Conservation (phyloP, 2,888 invertebrate genomes). For the Romanomermis culicivorax region DNA sequence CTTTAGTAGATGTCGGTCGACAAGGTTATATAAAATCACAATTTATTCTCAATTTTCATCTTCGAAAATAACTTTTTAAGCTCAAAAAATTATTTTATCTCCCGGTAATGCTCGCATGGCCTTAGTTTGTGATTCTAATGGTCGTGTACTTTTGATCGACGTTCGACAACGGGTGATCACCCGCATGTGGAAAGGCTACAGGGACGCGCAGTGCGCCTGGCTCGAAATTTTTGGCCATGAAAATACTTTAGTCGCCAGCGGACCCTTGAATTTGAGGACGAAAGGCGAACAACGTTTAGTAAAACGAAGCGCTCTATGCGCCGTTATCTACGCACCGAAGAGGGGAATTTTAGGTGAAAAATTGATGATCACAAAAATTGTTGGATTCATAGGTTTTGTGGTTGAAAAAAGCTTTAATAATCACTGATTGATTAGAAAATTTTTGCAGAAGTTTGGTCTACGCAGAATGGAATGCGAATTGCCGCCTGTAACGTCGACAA, state of each 20-base stretch:
- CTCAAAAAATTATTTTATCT: slow-evolving; percentile 50
- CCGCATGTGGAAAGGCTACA: slow-evolving; percentile 79
- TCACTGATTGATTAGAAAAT: neutral
- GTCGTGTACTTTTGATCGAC: slow-evolving; percentile 67
- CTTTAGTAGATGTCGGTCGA: too few species aligned
- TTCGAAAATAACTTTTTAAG: too few species aligned
- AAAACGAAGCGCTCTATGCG: slow-evolving; percentile 40
- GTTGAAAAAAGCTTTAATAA: too few species aligned
- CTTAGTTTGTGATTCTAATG: slow-evolving; percentile 60
- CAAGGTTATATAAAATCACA: too few species aligned
- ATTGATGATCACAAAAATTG: neutral
- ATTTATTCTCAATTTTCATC: too few species aligned
- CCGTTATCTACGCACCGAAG: slow-evolving; percentile 76
- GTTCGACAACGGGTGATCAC: slow-evolving; percentile 50
- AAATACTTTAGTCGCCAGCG: neutral
- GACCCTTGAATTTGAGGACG: neutral
- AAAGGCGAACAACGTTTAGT: neutral
- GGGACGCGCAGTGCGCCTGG: slow-evolving; percentile 86
- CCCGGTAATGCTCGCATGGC: slow-evolving; percentile 52
- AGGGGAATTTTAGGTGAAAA: slow-evolving; percentile 59
- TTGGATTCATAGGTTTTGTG: too few species aligned
- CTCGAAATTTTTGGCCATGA: slow-evolving; percentile 43
- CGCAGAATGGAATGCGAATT: slow-evolving; percentile 68
- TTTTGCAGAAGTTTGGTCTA: slow-evolving; percentile 45
- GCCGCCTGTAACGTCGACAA: slow-evolving; percentile 74